These are phyloP conservation scores for Caenorhabditis sp. DNA, from an alignment of 2,888 invertebrate species.

Conservation along the genomic window DNA sequence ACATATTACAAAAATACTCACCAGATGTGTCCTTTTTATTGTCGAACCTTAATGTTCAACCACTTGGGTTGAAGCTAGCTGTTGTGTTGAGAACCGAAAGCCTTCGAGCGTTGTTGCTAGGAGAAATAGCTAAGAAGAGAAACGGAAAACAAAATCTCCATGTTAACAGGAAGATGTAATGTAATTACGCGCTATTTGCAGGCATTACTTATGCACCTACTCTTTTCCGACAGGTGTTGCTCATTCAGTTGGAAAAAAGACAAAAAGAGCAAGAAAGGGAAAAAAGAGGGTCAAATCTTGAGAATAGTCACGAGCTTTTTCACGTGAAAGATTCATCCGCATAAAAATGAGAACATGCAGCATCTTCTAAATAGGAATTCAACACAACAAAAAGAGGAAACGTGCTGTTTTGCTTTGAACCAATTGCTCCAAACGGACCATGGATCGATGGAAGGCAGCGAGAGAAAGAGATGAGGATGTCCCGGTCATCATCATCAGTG, in stretches of 20 bases:
- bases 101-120: background rate
- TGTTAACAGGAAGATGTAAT: constrained; percentile 34
- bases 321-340: too few relatives aligned
- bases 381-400: constrained; percentile 5
- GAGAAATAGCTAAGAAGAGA: background rate
- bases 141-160: constrained; percentile 28
- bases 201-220: constrained; percentile 28
- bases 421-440: constrained; percentile 15
- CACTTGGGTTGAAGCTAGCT: background rate
- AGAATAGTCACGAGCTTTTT: too few relatives aligned
- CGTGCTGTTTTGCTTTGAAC: constrained; percentile 10
- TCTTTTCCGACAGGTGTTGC: constrained; percentile 31
- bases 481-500: constrained; percentile 30
- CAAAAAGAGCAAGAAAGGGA: background rate
- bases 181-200: constrained; percentile 40
- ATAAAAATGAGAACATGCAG: constrained; percentile 4
- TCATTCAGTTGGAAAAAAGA: constrained; percentile 24
- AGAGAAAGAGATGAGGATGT: constrained; percentile 35
- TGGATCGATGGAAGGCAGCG: constrained; percentile 47
- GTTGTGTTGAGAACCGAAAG: background rate
- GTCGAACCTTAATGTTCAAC: constrained; percentile 21
- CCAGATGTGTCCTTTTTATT: constrained; percentile 54
- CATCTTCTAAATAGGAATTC: background rate
- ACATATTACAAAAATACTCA: constrained; percentile 51
- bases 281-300: too few relatives aligned